Evolutionary conservation across 2,888 invertebrate genomes (phyloP).

Genomic region (Cosmia trapezina): DNA sequence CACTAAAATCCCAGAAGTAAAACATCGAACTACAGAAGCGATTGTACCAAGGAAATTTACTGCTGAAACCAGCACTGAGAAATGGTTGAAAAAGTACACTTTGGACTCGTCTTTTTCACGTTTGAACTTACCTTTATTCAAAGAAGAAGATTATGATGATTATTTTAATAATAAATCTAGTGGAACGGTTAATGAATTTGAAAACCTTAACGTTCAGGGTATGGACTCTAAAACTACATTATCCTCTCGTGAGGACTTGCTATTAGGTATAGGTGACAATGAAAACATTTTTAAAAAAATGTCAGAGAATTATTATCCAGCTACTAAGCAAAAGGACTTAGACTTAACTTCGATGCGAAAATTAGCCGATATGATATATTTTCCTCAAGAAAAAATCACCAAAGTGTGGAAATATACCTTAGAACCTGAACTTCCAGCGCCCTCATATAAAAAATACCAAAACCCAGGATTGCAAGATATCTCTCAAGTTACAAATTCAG

Average conservation of each 20-base stretch:
- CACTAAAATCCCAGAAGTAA: slow-evolving; percentile 2
- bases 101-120: slow-evolving; percentile 14
- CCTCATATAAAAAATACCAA: background rate
- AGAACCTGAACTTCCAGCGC: slow-evolving; percentile 10
- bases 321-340: slow-evolving; percentile 19
- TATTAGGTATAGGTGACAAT: background rate
- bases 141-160: slow-evolving; percentile 63
- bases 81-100: slow-evolving; percentile 24
- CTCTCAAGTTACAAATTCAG: background rate
- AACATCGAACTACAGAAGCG: slow-evolving; percentile 35
- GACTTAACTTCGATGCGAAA: slow-evolving; percentile 52
- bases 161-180: slow-evolving; percentile 41
- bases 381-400: slow-evolving; percentile 24
- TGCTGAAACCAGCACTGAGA: slow-evolving; percentile 38
- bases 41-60: slow-evolving; percentile 45
- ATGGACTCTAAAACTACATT: slow-evolving; percentile 58
- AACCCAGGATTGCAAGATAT: background rate
- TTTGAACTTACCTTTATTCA: slow-evolving; percentile 40
- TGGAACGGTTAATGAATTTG: slow-evolving; percentile 37
- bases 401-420: slow-evolving; percentile 37
- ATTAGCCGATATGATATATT: slow-evolving; percentile 51
- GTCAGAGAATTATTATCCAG: slow-evolving; percentile 6
- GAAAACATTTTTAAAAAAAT: slow-evolving; percentile 31
- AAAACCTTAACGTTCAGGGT: slow-evolving; percentile 52
- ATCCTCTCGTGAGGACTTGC: background rate